phyloP scores from a whole-genome alignment of 1,140 invertebrate genomes.

The Mactra quadrangularis region DNA sequence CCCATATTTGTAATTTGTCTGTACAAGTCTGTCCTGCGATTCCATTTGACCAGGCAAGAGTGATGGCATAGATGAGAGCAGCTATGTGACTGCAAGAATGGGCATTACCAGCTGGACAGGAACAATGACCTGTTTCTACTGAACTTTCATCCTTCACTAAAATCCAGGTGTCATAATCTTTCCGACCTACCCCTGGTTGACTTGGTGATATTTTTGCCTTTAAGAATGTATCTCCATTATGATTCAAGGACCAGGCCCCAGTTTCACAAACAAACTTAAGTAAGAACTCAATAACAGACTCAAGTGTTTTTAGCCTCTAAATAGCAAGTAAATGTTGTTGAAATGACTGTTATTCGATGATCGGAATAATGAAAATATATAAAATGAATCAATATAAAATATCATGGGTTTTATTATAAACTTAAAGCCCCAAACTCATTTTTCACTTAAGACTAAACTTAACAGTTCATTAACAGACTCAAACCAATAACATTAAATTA shows the following conservation, averaged over 20 bases:
- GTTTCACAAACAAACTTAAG: no score
- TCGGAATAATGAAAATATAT: no score
- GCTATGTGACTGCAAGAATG: conserved; percentile 63
- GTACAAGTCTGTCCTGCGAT: conserved; percentile 14
- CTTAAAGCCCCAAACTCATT: no score
- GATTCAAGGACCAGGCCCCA: no score
- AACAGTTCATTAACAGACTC: no score
- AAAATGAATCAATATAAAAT: no score
- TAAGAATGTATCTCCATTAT: conserved; percentile 13
- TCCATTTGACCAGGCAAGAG: conserved; percentile 36
- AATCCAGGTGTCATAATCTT: conserved; percentile 23
- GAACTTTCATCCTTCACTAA: not conserved
- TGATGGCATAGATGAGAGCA: conserved; percentile 56
- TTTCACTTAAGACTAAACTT: no score
- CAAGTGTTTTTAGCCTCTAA: not conserved
- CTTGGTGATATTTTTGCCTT: conserved; percentile 27
- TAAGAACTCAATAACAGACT: no score
- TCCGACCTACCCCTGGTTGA: conserved; percentile 40
- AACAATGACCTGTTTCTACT: conserved; percentile 48
- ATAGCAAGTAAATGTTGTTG: no score
- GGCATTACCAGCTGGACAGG: conserved; percentile 60
- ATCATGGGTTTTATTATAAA: no score
- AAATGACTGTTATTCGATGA: no score
- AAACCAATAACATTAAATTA: no score
- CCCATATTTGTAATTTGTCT: not conserved